phyloP scores from a whole-genome alignment of 2,888 invertebrate species.

The Oxystoma pomonae region DNA sequence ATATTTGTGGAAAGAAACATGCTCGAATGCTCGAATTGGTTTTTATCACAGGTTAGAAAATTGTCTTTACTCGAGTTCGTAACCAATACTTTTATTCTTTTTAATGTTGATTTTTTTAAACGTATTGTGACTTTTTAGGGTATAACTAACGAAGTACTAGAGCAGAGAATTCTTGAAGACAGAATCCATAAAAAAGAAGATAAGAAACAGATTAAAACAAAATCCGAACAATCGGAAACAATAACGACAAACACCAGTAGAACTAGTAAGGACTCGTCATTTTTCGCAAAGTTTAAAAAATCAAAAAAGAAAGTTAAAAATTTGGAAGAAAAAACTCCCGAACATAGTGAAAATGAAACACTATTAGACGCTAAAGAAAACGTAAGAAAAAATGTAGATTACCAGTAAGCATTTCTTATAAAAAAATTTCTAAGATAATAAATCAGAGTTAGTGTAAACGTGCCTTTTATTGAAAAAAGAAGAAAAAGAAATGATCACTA shows the following conservation, averaged over 20 bases:
- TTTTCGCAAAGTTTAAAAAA: constrained; percentile 8
- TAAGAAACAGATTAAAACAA: neutral
- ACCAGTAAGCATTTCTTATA: no score
- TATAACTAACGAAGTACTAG: constrained; percentile 18
- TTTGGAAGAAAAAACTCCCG: neutral
- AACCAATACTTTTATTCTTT: no score
- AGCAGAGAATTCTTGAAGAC: constrained; percentile 14
- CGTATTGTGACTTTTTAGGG: constrained; percentile 21
- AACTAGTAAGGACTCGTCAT: constrained; percentile 7
- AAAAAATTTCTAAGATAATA: neutral
- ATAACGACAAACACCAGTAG: neutral
- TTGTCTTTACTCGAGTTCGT: no score
- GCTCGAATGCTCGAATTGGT: no score
- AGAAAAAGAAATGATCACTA: neutral
- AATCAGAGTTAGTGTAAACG: neutral
- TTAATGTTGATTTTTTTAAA: no score
- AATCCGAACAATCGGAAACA: neutral
- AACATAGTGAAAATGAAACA: constrained; percentile 11
- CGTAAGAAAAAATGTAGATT: neutral
- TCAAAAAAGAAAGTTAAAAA: constrained; percentile 3
- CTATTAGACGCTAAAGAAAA: neutral
- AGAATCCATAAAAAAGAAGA: constrained; percentile 1
- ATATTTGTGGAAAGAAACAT: no score
- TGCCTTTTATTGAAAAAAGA: no score
- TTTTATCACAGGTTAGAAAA: no score